Evolutionary conservation across 2,113 vertebrate genomes (phyloP), one percentile per base, ranked within the genome.

Genomic region (Ciconia maguari): DNA sequence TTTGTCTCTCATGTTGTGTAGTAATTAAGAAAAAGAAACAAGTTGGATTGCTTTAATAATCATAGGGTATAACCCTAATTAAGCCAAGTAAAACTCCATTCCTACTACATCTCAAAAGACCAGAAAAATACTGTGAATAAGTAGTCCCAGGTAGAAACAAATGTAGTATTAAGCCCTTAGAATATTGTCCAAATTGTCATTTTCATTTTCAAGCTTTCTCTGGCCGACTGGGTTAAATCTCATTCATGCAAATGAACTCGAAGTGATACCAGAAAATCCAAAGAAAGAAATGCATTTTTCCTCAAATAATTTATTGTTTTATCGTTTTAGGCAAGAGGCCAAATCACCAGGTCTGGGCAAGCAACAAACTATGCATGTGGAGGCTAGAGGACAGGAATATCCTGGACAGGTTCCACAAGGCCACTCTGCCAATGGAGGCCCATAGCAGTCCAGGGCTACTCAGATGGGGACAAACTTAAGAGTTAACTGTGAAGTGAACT

Each of bases 11-110:
- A 4, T 42, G 26, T 75, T 96, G 38, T 55, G 19, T 77, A 86
- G 46, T 87, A 91, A 72, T 80, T 87, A 51, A 66, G 48, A 79
- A 89, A 93, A 87, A 92, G 24, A 76, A 89, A 71, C 44, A 90
- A 84, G 68, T 36, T 78, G 51, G n/a, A 75, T 90, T 87, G 38
- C 74, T 92, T 89, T 82, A 66, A 54, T 94, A 92, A 89, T 93
- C 66, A 92, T 54, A 83, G 51, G 38, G 38, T 93, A 52, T 79
- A 91, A 75, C 21, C 2, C 3, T 92, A 91, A 94, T 89, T 92
- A 83, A 64, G 44, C 49, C 65, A 89, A 76, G 54, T 93, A 95
- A 92, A 91, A 77, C 66, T 61, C 57, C 4, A 58, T 89, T 83
- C n/a, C 27, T 92, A 19, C 27, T 90, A 42, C 24, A 41, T 64